Evolutionary conservation across 2,888 invertebrate species (phyloP), one percentile per base, ranked within the genome.

Genomic region (Lampropteryx suffumata): DNA sequence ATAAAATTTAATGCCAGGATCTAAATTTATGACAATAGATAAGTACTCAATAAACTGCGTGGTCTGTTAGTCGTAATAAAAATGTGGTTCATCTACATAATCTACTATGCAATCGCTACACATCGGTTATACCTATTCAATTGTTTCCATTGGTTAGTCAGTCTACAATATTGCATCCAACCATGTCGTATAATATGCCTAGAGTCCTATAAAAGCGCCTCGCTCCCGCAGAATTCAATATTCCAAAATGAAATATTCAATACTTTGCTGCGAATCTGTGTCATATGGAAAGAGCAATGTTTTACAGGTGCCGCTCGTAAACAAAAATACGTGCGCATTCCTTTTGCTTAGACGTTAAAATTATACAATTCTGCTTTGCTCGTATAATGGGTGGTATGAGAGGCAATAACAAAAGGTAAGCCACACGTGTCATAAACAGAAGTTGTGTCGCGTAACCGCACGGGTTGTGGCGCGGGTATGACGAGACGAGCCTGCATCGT

Each of bases 191-290:
- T 52, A 6, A 24, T 4, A 28, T 57, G 51, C 49, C 49, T 62
- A 61, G 58, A 61, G 55, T 60, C 59, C 51, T 56, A 61, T 53
- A n/a, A n/a, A n/a, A n/a, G 52, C 48, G 63, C 55, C 45, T 51
- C 58, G 39, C 57, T 57, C 53, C 52, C 65, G 57, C 67, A 63
- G 64, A 43, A 78, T 79, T 78, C 79, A 76, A 82, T 80, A 79
- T 81, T 73, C 68, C 67, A 26, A 73, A 73, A 76, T 81, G 76
- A 76, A 81, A 82, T 79, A 82, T 84, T 79, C 80, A 82, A 77
- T 76, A 74, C 71, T 28, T 69, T 72, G 71, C 73, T 71, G 71
- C 69, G 65, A 61, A 36, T 32, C 46, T 67, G 69, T 73, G 73
- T 69, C 68, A 67, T 69, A 76, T 71, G 68, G 69, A 67, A 69